Base-by-base conservation (phyloP, 2,113 vertebrate genomes). In the Phaetusa simplex region DNA sequence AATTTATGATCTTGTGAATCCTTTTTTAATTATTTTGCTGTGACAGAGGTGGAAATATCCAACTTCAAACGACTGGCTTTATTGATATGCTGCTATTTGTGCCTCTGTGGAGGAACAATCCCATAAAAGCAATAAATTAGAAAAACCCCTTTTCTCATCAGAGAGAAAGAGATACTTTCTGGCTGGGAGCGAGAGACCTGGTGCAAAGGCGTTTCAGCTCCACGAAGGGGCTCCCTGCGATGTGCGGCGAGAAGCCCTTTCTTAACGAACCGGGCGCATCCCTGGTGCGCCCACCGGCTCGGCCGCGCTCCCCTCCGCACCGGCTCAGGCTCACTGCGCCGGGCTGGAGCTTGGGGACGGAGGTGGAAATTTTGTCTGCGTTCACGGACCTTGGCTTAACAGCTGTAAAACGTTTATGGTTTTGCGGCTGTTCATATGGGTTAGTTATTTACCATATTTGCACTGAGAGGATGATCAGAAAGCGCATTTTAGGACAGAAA, bases 1-100 rank as follows among this genome's bases (percentile, higher is more conserved):
- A 95, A 94, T 97, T 97, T 98, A 97, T 97, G 97, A 98, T 97
- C 97, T 93, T 94, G 95, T 34, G 93, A 98, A 98, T 97, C 98
- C 97, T 97, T 97, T 98, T 98, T 98, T 98, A 98, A 97, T 98
- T 97, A 98, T 98, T 97, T 98, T 97, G 97, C 97, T 95, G 96
- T 96, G 96, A 96, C 59, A 95, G 97, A 98, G 96, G 97, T 85
- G 65, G 89, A 96, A 96, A 97, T 96, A 97, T 96, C 96, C 69
- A 83, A 96, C 97, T 96, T 90, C 96, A 96, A 95, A 84, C 92
- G 95, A 96, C 97, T 96, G 92, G 95, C 97, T 97, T 97, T 97
- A 98, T 97, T 97, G 96, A 95, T 97, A 95, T 95, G 96, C 86
- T 97, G 85, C 94, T 96, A 96, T 97, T 94, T 95, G 92, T 97